phyloP scores from a whole-genome alignment of 2,113 vertebrate genomes.

The Jacana jacana region DNA sequence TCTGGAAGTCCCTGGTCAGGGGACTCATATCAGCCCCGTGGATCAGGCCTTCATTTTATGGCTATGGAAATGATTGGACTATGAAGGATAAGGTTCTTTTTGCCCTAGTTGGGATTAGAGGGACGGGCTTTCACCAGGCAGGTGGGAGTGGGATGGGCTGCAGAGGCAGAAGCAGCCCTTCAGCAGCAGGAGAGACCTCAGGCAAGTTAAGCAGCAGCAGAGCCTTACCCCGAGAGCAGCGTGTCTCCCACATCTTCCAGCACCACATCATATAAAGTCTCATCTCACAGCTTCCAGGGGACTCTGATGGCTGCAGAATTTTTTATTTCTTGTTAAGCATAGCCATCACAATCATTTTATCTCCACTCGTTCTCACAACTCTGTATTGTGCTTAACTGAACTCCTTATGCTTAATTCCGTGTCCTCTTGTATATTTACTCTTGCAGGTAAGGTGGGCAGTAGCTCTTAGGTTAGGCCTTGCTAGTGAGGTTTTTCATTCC shows the following conservation, averaged over 20 bases:
- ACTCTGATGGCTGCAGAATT: neutral
- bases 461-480: neutral
- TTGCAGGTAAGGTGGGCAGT: neutral
- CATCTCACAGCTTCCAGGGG: neutral
- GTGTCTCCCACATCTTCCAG: neutral
- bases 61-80: neutral
- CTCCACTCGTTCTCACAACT: neutral
- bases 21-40: accelerated
- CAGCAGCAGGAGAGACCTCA: neutral
- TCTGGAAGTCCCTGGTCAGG: neutral
- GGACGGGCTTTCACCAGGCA: neutral
- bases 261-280: accelerated
- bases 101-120: neutral
- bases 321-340: accelerated
- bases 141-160: neutral
- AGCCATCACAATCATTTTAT: accelerated
- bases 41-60: neutral
- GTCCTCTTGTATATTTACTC: neutral
- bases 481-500: neutral
- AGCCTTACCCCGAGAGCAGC: neutral
- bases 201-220: neutral
- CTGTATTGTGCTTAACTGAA: neutral
- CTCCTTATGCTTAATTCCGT: neutral
- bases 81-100: neutral
- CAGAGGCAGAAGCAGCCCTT: neutral